These are phyloP conservation scores for Andrena bicolor DNA, from an alignment of 2,888 invertebrate species.

Conservation along the genomic window DNA sequence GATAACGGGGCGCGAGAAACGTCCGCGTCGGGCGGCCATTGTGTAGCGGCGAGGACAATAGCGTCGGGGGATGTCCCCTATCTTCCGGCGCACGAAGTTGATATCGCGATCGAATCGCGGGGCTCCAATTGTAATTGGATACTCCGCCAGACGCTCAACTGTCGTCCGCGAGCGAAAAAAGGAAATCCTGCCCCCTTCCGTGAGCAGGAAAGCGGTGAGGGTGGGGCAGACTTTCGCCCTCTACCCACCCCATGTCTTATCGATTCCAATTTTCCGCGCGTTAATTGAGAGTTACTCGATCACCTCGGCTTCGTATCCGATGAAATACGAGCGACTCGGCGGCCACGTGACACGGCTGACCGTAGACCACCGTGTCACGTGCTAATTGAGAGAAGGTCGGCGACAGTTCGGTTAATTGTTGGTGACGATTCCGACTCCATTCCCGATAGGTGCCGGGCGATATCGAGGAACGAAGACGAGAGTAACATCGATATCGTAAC, in stretches of 20 bases:
- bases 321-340: conserved; percentile 2
- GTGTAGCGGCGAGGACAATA: conserved; percentile 64
- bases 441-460: too few species aligned
- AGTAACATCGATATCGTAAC: too few species aligned
- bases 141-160: conserved; percentile 44
- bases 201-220: neutral
- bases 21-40: conserved; percentile 46
- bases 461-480: too few species aligned
- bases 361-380: neutral
- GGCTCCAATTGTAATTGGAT: conserved; percentile 72
- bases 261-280: conserved; percentile 33
- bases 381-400: conserved; percentile 1
- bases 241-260: conserved; percentile 17
- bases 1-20: conserved; percentile 64
- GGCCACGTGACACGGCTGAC: neutral
- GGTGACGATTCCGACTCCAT: neutral
- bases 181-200: conserved; percentile 20
- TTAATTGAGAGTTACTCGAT: conserved; percentile 34
- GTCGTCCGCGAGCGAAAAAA: conserved; percentile 10
- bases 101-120: conserved; percentile 71
- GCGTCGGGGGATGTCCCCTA: conserved; percentile 61
- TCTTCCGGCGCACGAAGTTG: conserved; percentile 62
- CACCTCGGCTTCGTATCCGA: neutral
- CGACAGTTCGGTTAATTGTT: neutral
- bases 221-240: conserved; percentile 4